Conservation (phyloP, 2,888 invertebrate genomes). For the Drosophila colorata region DNA sequence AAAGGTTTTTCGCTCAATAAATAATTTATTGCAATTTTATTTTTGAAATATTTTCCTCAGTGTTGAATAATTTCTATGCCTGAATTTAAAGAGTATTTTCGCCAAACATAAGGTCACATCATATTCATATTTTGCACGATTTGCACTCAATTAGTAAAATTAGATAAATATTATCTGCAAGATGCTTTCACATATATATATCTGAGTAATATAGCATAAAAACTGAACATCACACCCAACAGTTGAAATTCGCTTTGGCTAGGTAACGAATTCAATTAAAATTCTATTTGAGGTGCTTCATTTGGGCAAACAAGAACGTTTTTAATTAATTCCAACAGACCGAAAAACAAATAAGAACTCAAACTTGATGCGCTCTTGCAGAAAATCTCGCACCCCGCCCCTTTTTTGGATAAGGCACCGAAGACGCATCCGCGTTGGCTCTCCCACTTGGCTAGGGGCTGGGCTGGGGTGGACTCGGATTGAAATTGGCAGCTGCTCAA, state of each 20-base stretch:
- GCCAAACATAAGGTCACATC: background rate
- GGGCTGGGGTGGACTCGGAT: slow-evolving; percentile 17
- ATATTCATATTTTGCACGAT: slow-evolving; percentile 17
- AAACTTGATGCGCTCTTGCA: slow-evolving; percentile 59
- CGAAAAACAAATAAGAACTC: slow-evolving; percentile 77
- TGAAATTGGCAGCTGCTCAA: slow-evolving; percentile 76
- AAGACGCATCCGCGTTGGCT: slow-evolving; percentile 57
- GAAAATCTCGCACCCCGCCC: slow-evolving; percentile 59
- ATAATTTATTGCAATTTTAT: too few relatives aligned
- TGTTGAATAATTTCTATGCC: background rate
- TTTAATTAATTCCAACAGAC: slow-evolving; percentile 84
- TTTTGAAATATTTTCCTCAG: background rate
- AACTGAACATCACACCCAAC: slow-evolving; percentile 54
- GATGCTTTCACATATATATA: slow-evolving; percentile 15
- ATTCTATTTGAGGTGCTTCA: slow-evolving; percentile 68
- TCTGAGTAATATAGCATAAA: slow-evolving; percentile 50
- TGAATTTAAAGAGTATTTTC: background rate
- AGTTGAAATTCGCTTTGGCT: slow-evolving; percentile 17
- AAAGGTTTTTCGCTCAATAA: too few relatives aligned
- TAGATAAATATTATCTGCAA: slow-evolving; percentile 26
- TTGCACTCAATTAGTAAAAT: slow-evolving; percentile 33
- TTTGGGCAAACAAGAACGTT: slow-evolving; percentile 80
- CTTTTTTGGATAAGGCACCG: slow-evolving; percentile 16
- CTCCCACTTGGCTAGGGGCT: slow-evolving; percentile 37
- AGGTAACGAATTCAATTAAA: slow-evolving; percentile 70